phyloP scores from a whole-genome alignment of 2,113 vertebrate genomes.

The Rhynchomys soricoides region DNA sequence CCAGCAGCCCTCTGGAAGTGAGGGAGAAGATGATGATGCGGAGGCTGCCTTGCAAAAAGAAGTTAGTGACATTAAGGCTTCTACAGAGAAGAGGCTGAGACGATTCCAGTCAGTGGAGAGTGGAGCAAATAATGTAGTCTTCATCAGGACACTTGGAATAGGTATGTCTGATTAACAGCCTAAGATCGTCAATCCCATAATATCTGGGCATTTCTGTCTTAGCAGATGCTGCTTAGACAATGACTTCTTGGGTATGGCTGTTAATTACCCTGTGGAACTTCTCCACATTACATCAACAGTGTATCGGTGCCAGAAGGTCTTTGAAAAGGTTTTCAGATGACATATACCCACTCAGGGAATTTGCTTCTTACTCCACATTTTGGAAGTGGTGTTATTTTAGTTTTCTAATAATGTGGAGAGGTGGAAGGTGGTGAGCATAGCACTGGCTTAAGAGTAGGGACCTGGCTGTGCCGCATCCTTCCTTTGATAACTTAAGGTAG shows the following conservation, averaged over 20 bases:
- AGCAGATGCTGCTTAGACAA: not conserved
- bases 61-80: slow-evolving; percentile 90
- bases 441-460: not conserved
- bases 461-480: not conserved
- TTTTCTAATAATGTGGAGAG: not conserved
- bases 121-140: slow-evolving; percentile 96
- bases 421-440: not conserved
- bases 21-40: slow-evolving; percentile 89
- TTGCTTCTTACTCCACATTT: not conserved
- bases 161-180: slow-evolving; percentile 84
- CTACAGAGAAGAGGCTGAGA: slow-evolving; percentile 86
- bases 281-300: not conserved
- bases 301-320: not conserved
- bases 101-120: slow-evolving; percentile 95
- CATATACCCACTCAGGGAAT: too few species aligned
- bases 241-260: not conserved
- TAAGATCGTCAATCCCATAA: not conserved
- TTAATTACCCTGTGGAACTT: not conserved
- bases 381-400: not conserved
- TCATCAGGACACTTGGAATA: slow-evolving; percentile 93
- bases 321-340: not conserved
- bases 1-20: slow-evolving; percentile 83
- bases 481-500: not conserved
- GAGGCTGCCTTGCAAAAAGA: slow-evolving; percentile 95
- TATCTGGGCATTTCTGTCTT: not conserved